Evolutionary conservation across 1,140 invertebrate species (phyloP), one percentile per base, ranked within the genome.

Genomic region (Drosophila tristis): DNA sequence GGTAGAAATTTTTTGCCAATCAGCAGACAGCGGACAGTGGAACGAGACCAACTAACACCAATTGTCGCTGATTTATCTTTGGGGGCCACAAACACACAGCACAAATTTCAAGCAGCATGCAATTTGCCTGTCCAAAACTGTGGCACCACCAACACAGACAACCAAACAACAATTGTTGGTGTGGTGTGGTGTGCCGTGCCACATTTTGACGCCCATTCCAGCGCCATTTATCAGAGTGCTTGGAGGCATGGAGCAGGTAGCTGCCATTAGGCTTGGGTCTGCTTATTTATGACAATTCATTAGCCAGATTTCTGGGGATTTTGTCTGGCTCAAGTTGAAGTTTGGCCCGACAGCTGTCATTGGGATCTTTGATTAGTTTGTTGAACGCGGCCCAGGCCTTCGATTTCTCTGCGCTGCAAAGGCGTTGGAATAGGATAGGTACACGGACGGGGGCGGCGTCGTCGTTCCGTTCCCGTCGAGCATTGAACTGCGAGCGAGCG

Each of bases 41-140:
- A 35, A 35, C 31, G 75, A 65, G 74, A 71, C 81, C 81, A 86
- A 86, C 81, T 86, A 86, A 86, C 81, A 86, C 78, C 81, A 86
- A 86, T 86, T 86, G 81, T 66, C 74, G 81, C 63, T 78, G 81
- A 86, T 86, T 86, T 86, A 86, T 86, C 81, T 86, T 67, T 50
- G 56, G 63, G 61, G 35, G 55, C 55, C 31, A 35, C 66, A 56
- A 70, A 64, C 56, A 43, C 49, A 70, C 66, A 68, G 44, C 31
- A 35, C 31, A 65, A 44, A 70, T 72, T 71, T 72, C 71, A 76
- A 75, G 81, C 78, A 44, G 79, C 81, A 86, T 81, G 82, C 81
- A 86, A 86, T 86, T 86, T 86, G 74, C 56, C 71, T 77, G 81
- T 86, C 31, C 81, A 74, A 86, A 86, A 81, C 48, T 67, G 44